Percentiles rank a stretch among this genome's conserved stretches.
phyloP scores from a whole-genome alignment of 2,888 invertebrate species.

The Volucella inflata region DNA sequence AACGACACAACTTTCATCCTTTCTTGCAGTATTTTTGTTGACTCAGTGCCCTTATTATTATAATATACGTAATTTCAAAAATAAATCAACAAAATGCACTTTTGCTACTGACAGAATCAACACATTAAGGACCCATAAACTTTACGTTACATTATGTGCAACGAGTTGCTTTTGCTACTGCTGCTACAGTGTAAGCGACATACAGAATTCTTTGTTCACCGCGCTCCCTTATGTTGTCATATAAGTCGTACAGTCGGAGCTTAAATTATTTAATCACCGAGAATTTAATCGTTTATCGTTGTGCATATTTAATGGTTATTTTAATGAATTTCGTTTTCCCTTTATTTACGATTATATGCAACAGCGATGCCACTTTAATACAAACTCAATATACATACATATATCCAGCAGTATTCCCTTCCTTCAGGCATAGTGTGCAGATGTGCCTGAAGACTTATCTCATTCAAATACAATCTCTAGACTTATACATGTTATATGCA shows the following conservation, averaged over 20 bases:
- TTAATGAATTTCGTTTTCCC: too few relatives aligned
- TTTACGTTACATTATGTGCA: slow-evolving; percentile 73
- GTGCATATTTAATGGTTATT: too few relatives aligned
- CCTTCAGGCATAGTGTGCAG: too few relatives aligned
- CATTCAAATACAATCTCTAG: too few relatives aligned
- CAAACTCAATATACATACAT: too few relatives aligned
- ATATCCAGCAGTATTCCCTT: too few relatives aligned
- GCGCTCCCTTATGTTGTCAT: background rate
- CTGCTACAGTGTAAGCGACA: slow-evolving; percentile 20
- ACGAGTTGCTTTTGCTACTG: slow-evolving; percentile 31
- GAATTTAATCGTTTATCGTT: background rate
- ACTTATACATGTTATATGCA: too few relatives aligned
- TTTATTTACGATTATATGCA: too few relatives aligned
- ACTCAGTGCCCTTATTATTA: slow-evolving; percentile 73
- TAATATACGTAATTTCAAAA: slow-evolving; percentile 69
- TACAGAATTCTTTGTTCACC: slow-evolving; percentile 35
- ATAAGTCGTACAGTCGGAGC: slow-evolving; percentile 13
- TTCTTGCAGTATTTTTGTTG: slow-evolving; percentile 71
- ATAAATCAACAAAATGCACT: slow-evolving; percentile 74
- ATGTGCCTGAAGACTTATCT: too few relatives aligned
- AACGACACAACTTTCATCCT: slow-evolving; percentile 64
- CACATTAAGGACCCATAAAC: slow-evolving; percentile 75
- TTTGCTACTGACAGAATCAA: slow-evolving; percentile 74
- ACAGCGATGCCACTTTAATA: too few relatives aligned
- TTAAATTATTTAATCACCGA: slow-evolving; percentile 2